Evolutionary conservation across 2,888 invertebrate genomes (phyloP), one percentile per base, ranked within the genome.

Genomic region (Girardia tigrina): DNA sequence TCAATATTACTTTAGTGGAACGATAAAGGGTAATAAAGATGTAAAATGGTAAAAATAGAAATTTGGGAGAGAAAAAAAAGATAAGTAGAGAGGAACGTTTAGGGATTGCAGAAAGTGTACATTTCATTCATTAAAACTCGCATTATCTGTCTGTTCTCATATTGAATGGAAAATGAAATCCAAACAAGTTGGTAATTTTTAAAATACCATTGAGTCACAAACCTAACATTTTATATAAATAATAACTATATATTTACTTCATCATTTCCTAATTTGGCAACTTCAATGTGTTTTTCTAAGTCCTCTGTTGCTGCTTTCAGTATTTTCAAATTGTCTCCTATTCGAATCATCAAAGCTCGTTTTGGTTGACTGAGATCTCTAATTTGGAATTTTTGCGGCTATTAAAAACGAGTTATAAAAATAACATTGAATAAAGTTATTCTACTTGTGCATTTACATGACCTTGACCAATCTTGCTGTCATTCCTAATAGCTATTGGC

Each of bases 281-380:
- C 71, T 28, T 71, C 71, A 12, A 27, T 29, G n/a, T 29, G 71
- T 14, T 27, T 71, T 6, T 71, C 71, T 29, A 71, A 23, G n/a
- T 71, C 28, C n/a, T 71, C 71, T n/a, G 28, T 71, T 26, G 71
- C 71, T 12, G 56, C 56, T 56, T 56, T 56, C n/a, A 56, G 23
- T 56, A 56, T 56, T 56, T 56, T 56, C 56, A 56, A 56, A 56
- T 74, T 74, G 74, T 74, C 74, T 2, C 56, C 74, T 4, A 74
- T 28, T 1, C 74, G 42, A 23, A 69, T 56, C 27, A 28, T 23
- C 14, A 74, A 20, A 6, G 26, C 74, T 42, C 74, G 23, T 6
- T 23, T 26, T 23, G 74, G 74, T 23, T 42, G 74, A 36, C 26
- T 56, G 12, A 74, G 42, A 36, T 74, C 74, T n/a, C 28, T 42